phyloP scores from a whole-genome alignment of 2,888 invertebrate genomes.

The Emmelina monodactyla region DNA sequence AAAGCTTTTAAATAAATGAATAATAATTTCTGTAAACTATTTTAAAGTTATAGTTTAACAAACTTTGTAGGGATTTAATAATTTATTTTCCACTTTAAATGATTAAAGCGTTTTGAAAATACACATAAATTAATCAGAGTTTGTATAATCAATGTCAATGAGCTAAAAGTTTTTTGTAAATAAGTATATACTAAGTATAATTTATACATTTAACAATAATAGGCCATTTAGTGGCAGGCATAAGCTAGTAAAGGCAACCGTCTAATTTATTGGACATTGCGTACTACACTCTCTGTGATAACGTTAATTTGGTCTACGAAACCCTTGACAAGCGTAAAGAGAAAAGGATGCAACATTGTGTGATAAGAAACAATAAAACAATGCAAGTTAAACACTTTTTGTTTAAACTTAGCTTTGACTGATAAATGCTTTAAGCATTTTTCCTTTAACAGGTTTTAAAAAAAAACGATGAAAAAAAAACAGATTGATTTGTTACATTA shows the following conservation, averaged over 20 bases:
- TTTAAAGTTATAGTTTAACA: neutral
- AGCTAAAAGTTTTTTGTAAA: too few species aligned
- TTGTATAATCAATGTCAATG: neutral
- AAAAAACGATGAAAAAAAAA: too few species aligned
- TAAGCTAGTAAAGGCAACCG: conserved; percentile 26
- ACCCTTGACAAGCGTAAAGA: too few species aligned
- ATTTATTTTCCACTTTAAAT: neutral
- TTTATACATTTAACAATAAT: neutral
- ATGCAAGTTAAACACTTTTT: too few species aligned
- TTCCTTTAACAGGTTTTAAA: too few species aligned
- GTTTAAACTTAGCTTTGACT: too few species aligned
- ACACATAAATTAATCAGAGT: neutral
- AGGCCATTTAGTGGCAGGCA: conserved; percentile 21
- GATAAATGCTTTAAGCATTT: too few species aligned
- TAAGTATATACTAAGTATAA: too few species aligned
- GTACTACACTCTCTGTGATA: neutral
- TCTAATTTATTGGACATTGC: conserved; percentile 22
- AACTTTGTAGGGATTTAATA: neutral
- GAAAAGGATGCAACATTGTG: too few species aligned
- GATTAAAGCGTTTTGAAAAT: neutral
- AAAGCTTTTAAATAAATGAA: conserved; percentile 17
- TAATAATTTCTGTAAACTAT: conserved; percentile 5
- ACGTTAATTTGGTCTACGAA: too few species aligned
- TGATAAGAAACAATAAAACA: too few species aligned
- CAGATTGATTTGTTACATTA: too few species aligned